Conservation (phyloP, 2,113 vertebrate species). For the Neogale vison region DNA sequence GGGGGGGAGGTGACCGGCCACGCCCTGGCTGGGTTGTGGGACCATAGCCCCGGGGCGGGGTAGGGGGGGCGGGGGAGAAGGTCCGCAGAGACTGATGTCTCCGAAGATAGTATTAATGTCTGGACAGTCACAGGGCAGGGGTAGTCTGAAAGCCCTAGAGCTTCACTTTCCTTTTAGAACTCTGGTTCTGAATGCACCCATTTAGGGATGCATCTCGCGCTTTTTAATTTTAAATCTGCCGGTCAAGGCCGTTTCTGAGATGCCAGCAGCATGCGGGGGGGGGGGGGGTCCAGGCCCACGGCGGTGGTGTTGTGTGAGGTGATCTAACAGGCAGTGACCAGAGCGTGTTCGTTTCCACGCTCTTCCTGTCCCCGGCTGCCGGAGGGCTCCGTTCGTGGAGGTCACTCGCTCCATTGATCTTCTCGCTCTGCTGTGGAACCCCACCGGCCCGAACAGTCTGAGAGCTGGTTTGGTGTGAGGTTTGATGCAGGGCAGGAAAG, state of each 20-base stretch:
- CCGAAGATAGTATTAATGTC: neutral
- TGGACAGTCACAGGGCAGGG: neutral
- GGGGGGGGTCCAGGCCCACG: neutral
- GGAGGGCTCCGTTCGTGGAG: neutral
- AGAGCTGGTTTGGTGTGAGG: neutral
- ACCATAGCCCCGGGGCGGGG: neutral
- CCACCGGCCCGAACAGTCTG: neutral
- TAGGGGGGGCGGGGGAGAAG: too few species aligned
- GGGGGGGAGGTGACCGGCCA: neutral
- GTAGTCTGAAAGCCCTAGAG: neutral
- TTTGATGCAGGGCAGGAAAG: neutral
- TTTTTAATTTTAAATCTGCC: neutral
- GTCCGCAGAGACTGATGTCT: neutral
- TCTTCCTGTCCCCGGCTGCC: neutral
- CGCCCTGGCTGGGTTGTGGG: neutral
- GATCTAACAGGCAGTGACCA: conserved; percentile 33
- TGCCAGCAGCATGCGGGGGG: fast-evolving
- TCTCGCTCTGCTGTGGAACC: neutral
- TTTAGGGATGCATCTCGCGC: neutral
- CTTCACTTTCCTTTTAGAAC: neutral
- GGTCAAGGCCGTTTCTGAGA: neutral
- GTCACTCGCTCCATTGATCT: neutral
- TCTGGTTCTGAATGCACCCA: too few species aligned
- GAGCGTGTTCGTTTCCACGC: conserved; percentile 69
- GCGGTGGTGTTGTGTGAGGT: fast-evolving